Evolutionary conservation across 2,888 invertebrate species (phyloP).

Genomic region (Tromatobia lineatoria): DNA sequence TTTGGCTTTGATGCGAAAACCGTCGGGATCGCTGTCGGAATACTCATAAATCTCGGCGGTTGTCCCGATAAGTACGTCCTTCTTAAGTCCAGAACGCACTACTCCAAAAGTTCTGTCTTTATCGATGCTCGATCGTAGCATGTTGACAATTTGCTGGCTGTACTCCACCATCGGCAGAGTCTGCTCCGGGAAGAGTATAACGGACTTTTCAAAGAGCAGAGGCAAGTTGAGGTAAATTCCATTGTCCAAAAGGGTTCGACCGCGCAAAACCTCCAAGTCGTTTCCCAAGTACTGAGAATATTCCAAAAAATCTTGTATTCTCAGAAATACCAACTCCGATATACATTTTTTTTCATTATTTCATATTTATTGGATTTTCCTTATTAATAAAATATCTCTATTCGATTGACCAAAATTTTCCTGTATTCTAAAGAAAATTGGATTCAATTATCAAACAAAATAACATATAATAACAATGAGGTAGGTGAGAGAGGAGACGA

Average conservation of each 20-base stretch:
- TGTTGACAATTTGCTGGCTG: conserved; percentile 86
- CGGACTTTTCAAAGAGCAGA: conserved; percentile 87
- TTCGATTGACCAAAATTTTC: too few relatives aligned
- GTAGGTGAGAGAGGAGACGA: too few relatives aligned
- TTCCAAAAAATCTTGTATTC: conserved; percentile 12
- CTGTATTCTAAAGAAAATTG: too few relatives aligned
- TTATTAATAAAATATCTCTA: too few relatives aligned
- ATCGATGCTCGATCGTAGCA: conserved; percentile 87
- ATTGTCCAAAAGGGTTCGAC: conserved; percentile 89
- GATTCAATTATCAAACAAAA: too few relatives aligned
- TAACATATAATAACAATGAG: too few relatives aligned
- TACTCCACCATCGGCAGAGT: conserved; percentile 91
- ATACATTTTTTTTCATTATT: too few relatives aligned
- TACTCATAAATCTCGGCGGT: conserved; percentile 87
- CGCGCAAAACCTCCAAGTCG: conserved; percentile 88
- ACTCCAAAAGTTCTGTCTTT: conserved; percentile 89
- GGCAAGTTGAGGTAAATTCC: conserved; percentile 87
- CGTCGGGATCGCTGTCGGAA: conserved; percentile 86
- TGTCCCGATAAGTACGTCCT: conserved; percentile 76
- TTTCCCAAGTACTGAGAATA: conserved; percentile 87
- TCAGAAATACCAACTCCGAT: too few relatives aligned
- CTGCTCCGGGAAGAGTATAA: conserved; percentile 92
- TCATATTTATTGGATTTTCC: too few relatives aligned
- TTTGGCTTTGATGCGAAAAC: conserved; percentile 90
- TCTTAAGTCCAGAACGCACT: conserved; percentile 86